These are phyloP conservation scores for Mastigias papua DNA, from an alignment of 30 jellyfish, hydroid and myxozoan species.

Conservation along the genomic window DNA sequence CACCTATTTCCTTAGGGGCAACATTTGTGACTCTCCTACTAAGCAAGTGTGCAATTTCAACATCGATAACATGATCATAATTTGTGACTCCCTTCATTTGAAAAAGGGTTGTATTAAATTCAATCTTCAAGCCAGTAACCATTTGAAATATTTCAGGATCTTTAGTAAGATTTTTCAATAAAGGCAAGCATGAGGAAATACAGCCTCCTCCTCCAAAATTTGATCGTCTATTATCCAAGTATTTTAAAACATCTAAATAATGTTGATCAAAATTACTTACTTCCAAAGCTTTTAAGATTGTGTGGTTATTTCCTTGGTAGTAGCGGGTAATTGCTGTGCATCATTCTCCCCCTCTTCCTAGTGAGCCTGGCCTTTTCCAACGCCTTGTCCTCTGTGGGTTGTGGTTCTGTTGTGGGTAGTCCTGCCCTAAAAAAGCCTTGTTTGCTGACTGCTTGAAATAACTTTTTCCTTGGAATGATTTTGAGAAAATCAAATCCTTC, in stretches of 20 bases:
- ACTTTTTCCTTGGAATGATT: neutral
- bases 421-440: too few species aligned
- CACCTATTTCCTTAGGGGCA: neutral
- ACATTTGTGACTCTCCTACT: neutral
- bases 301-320: neutral
- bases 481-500: conserved; percentile 2
- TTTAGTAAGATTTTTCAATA: too few species aligned
- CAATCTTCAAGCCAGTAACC: neutral
- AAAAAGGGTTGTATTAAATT: neutral
- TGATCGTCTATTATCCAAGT: conserved; percentile 1
- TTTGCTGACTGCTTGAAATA: neutral
- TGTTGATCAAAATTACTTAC: conserved; percentile 16
- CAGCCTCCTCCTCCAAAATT: conserved; percentile 16
- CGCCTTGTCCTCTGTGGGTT: conserved; percentile 8
- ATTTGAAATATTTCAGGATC: conserved; percentile 22
- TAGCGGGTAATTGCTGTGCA: neutral
- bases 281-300: neutral
- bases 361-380: neutral
- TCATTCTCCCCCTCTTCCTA: neutral
- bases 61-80: neutral
- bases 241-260: too few species aligned
- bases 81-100: neutral
- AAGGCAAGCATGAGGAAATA: conserved; percentile 17
- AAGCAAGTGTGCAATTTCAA: neutral
- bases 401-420: too few species aligned